Conservation (phyloP, 2,888 invertebrate genomes). For the Crioceris asparagi region DNA sequence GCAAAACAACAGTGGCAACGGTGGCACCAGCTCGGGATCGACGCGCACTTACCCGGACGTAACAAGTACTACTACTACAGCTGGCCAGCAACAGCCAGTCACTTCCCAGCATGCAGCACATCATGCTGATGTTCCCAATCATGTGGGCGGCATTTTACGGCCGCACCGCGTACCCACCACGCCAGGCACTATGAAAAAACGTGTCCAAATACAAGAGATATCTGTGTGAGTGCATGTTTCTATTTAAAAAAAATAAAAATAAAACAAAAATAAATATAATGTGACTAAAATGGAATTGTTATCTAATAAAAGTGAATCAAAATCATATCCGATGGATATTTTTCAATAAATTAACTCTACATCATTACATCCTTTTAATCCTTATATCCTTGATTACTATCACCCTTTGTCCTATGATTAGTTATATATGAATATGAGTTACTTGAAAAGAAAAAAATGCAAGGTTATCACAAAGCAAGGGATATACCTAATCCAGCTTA, state of each 20-base stretch:
- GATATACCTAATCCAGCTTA: no score
- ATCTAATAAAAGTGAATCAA: slow-evolving; percentile 2
- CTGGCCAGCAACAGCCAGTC: slow-evolving; percentile 37
- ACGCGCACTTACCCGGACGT: slow-evolving; percentile 37
- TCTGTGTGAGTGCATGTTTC: slow-evolving; percentile 55
- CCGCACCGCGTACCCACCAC: slow-evolving; percentile 52
- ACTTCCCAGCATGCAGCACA: slow-evolving; percentile 45
- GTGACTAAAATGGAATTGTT: slow-evolving; percentile 2
- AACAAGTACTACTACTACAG: slow-evolving; percentile 36
- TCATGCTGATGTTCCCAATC: slow-evolving; percentile 15
- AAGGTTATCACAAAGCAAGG: no score
- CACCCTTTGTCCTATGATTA: no score
- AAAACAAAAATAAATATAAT: no score
- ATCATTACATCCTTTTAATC: no score
- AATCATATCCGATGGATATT: no score
- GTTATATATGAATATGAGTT: no score
- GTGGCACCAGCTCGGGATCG: no score
- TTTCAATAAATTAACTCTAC: no score
- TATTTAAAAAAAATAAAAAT: no score
- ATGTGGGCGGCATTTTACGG: slow-evolving; percentile 46
- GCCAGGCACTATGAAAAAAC: slow-evolving; percentile 72
- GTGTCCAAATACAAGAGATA: slow-evolving; percentile 88
- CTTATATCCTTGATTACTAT: no score
- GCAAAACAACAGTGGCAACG: background rate
- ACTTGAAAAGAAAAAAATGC: no score